Conservation (phyloP, 2,113 vertebrate genomes). For the Zonotrichia leucophrys region DNA sequence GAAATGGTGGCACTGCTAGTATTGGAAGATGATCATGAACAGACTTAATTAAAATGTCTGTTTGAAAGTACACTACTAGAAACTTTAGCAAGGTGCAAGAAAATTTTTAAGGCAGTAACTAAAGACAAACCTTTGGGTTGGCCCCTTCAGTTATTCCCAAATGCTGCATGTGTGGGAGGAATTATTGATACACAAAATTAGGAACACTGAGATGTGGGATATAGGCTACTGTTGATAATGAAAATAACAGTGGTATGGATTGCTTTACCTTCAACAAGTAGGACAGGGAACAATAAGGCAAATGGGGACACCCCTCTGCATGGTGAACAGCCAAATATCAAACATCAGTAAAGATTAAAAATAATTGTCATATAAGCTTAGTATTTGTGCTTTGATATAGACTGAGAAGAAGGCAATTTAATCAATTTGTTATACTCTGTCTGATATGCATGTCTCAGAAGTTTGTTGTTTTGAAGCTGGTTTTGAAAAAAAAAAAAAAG, state of each 20-base stretch:
- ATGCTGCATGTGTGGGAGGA: not conserved
- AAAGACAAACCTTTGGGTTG: not conserved
- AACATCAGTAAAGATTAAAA: constrained; percentile 18
- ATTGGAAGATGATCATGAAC: not conserved
- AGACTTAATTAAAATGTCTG: not conserved
- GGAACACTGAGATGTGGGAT: constrained; percentile 23
- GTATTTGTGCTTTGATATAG: constrained; percentile 40
- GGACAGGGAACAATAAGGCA: constrained; percentile 24
- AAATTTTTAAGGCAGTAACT: not conserved
- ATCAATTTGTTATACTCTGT: constrained; percentile 39
- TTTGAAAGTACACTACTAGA: constrained; percentile 2
- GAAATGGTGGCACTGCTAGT: not conserved
- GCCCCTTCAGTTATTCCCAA: constrained; percentile 34
- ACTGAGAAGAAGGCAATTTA: constrained; percentile 42
- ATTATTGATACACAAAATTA: constrained; percentile 54
- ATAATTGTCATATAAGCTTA: constrained; percentile 6
- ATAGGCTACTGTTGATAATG: constrained; percentile 22
- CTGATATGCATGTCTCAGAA: constrained; percentile 45
- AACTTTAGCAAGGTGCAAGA: not conserved
- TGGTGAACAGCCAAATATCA: not conserved
- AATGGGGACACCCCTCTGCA: not conserved
- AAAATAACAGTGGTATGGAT: not conserved
- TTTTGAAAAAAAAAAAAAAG: not conserved
- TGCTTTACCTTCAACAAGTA: constrained; percentile 44
- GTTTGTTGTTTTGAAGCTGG: constrained; percentile 51